These are phyloP conservation scores for Rhingia rostrata DNA, from an alignment of 2,888 invertebrate species.

Conservation along the genomic window DNA sequence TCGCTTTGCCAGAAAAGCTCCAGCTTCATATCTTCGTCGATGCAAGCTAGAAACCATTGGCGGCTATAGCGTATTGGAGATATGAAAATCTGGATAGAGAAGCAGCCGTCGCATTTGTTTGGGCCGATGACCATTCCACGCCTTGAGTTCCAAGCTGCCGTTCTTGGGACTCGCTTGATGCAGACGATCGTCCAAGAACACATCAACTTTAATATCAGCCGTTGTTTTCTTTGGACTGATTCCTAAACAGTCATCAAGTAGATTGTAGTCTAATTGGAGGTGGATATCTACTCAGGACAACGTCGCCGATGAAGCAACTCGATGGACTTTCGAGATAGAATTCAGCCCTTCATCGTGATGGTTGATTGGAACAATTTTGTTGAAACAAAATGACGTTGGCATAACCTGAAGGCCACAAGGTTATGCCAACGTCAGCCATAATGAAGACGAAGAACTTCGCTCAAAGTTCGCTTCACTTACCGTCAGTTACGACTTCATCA, in stretches of 20 bases:
- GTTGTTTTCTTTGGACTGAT: no score
- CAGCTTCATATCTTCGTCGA: conserved; percentile 52
- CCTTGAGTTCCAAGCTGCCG: conserved; percentile 31
- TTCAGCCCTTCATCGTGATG: conserved; percentile 47
- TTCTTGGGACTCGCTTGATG: conserved; percentile 36
- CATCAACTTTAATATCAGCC: no score
- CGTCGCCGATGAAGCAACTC: conserved; percentile 75
- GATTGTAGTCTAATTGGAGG: no score
- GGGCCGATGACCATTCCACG: conserved; percentile 29
- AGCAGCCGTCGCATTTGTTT: conserved; percentile 43
- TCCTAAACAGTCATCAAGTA: no score
- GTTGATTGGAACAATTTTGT: conserved; percentile 45
- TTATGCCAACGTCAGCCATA: neutral
- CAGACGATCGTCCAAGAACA: conserved; percentile 17
- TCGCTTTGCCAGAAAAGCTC: conserved; percentile 12
- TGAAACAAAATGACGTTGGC: conserved; percentile 19
- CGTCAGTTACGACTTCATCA: conserved; percentile 12
- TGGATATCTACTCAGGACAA: conserved; percentile 40
- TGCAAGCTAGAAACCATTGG: conserved; percentile 59
- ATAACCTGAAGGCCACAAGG: conserved; percentile 13
- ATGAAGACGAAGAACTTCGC: conserved; percentile 41
- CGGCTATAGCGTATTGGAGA: conserved; percentile 59
- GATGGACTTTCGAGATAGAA: conserved; percentile 35
- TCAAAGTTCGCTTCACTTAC: conserved; percentile 26
- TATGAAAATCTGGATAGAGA: conserved; percentile 17